Percentiles rank a stretch among this genome's conserved stretches.
phyloP scores from a whole-genome alignment of 2,113 vertebrate species.

The Scolopax mira region DNA sequence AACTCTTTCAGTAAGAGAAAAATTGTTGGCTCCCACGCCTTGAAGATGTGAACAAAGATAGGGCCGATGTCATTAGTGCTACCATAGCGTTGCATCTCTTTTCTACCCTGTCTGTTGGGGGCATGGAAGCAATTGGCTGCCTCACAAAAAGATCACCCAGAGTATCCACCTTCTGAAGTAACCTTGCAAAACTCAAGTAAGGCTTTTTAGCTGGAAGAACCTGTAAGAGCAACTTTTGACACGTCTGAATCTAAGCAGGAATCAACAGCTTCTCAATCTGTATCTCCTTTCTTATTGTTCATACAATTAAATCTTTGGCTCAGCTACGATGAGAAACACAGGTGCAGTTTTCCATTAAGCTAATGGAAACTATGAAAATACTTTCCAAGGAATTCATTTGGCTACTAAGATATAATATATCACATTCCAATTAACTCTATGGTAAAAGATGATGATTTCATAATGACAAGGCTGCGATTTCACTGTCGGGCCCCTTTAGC shows the following conservation, averaged over 20 bases:
- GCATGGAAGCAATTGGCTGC: not conserved
- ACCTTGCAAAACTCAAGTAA: not conserved
- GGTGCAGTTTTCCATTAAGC: conserved; percentile 54
- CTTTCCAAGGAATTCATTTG: conserved; percentile 61
- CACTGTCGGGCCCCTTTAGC: not conserved
- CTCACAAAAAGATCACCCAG: not conserved
- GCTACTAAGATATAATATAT: conserved; percentile 45
- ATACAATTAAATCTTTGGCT: conserved; percentile 40
- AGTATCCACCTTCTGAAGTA: not conserved
- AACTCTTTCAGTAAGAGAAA: conserved; percentile 8
- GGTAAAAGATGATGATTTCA: conserved; percentile 52
- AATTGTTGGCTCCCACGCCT: not conserved
- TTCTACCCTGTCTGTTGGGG: not conserved
- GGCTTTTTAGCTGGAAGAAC: not conserved
- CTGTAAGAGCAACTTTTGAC: not conserved
- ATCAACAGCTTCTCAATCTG: not conserved
- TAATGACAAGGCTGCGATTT: conserved; percentile 31
- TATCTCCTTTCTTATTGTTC: conserved; percentile 3
- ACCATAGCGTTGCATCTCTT: not conserved
- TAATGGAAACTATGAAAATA: conserved; percentile 60
- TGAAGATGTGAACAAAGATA: not conserved
- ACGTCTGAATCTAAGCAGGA: not conserved
- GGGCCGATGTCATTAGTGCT: not conserved
- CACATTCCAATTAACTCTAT: conserved; percentile 50
- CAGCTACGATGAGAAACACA: conserved; percentile 21